Evolutionary conservation across 2,888 invertebrate species (phyloP).

Genomic region (Neoaliturus tenellus): DNA sequence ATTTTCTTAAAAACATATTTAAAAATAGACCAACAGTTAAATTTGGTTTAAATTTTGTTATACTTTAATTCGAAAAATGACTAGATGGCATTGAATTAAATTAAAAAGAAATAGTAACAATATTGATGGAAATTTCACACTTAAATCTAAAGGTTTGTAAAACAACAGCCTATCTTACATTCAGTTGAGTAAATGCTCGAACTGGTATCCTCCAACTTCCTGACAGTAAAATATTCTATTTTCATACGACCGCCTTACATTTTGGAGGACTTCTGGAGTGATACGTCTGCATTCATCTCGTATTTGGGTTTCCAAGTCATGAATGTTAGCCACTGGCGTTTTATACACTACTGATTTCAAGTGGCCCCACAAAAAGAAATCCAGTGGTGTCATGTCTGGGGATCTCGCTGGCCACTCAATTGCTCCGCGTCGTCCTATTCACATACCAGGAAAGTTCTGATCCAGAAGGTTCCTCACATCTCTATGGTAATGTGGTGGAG

Average conservation of each 20-base stretch:
- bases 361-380: background rate
- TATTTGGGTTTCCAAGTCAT: background rate
- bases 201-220: constrained; percentile 26
- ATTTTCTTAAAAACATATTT: too few species aligned
- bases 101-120: too few species aligned
- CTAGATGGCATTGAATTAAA: too few species aligned
- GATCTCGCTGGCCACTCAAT: background rate
- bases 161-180: background rate
- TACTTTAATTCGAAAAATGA: too few species aligned
- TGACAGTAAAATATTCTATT: background rate
- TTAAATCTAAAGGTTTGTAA: background rate
- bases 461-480: background rate
- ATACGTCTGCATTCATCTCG: background rate
- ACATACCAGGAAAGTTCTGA: background rate
- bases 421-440: background rate
- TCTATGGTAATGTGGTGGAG: constrained; percentile 3
- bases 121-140: too few species aligned
- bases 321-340: background rate
- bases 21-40: too few species aligned
- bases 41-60: too few species aligned
- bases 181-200: constrained; percentile 35
- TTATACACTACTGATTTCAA: background rate
- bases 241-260: constrained; percentile 1
- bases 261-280: background rate
- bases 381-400: background rate